Percentiles rank a stretch among this genome's conserved stretches.
Conservation (phyloP, 37 sponge, comb jelly and placozoan genomes). For the Aplysina aerophoba region DNA sequence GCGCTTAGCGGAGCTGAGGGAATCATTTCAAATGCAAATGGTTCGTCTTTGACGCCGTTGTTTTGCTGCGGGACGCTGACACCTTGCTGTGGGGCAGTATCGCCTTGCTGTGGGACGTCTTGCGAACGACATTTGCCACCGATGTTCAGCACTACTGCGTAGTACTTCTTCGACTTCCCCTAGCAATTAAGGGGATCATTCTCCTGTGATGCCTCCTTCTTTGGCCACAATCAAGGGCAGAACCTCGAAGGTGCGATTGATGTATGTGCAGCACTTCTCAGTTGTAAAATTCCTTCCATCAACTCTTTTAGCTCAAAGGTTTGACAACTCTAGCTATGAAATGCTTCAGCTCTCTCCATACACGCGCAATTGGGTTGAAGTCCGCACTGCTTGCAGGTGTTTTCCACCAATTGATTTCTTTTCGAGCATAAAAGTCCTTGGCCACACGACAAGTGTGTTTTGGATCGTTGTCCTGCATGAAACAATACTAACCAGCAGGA, state of each 20-base stretch:
- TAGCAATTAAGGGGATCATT: no score
- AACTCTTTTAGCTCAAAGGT: constrained; percentile 10
- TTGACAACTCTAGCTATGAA: constrained; percentile 12
- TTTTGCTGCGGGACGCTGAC: no score
- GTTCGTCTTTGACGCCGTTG: no score
- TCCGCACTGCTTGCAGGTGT: constrained; percentile 28
- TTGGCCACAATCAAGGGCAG: constrained; percentile 12
- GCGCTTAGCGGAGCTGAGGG: no score
- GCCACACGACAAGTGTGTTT: constrained; percentile 15
- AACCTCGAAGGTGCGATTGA: not conserved
- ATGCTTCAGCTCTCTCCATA: constrained; percentile 15
- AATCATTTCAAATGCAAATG: no score
- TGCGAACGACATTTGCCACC: no score
- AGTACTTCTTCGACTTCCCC: no score
- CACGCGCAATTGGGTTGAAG: not conserved
- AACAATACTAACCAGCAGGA: not conserved
- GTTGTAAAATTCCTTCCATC: constrained; percentile 13
- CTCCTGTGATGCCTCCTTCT: constrained; percentile 31
- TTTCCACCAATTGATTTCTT: constrained; percentile 18
- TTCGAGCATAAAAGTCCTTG: not conserved
- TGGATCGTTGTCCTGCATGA: constrained; percentile 36
- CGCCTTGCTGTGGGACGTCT: no score
- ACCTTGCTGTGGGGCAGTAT: no score
- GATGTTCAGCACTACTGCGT: no score
- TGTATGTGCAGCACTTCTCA: not conserved